phyloP scores from a whole-genome alignment of 2,797 vertebrate species.

The Anas capensis region DNA sequence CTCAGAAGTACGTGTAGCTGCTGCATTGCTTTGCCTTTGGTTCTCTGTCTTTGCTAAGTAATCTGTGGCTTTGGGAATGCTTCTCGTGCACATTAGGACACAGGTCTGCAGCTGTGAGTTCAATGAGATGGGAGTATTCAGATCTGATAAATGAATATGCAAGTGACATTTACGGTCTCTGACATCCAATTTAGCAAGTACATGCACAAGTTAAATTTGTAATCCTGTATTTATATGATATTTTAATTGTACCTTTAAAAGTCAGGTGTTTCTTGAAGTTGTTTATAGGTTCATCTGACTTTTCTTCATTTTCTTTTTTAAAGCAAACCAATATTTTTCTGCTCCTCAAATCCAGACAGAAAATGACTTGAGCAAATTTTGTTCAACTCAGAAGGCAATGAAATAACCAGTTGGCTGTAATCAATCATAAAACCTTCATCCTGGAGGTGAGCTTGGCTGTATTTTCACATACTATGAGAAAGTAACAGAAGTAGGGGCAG shows the following conservation, averaged over 20 bases:
- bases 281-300: neutral
- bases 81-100: neutral
- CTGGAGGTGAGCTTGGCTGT: neutral
- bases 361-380: neutral
- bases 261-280: neutral
- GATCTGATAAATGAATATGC: neutral
- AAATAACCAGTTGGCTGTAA: neutral
- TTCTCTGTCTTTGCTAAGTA: neutral
- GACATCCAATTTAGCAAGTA: conserved; percentile 29
- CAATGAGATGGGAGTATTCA: neutral
- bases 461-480: neutral
- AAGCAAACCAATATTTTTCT: neutral
- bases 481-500: neutral
- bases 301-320: neutral
- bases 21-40: neutral
- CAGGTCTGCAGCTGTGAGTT: conserved; percentile 32
- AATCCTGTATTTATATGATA: neutral
- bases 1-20: neutral
- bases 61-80: neutral
- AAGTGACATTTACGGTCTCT: conserved; percentile 34
- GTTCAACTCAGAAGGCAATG: neutral
- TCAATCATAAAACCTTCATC: neutral
- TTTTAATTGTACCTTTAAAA: conserved; percentile 41
- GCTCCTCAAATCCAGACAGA: neutral
- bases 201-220: conserved; percentile 8